Evolutionary conservation across 2,113 vertebrate genomes (phyloP).

Genomic region (Ctenomys sociabilis): DNA sequence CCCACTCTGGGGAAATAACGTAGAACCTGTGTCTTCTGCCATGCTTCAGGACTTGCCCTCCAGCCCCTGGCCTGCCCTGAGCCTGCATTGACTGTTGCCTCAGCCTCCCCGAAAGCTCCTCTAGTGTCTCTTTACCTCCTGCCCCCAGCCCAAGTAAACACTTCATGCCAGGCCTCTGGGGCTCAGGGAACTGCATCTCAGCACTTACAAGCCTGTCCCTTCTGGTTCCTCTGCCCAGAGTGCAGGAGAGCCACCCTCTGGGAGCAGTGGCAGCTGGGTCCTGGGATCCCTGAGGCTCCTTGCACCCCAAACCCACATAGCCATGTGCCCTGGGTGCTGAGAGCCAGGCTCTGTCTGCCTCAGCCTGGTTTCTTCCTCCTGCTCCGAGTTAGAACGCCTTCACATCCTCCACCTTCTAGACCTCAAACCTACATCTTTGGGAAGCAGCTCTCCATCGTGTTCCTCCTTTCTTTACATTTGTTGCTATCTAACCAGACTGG

Average conservation of each 20-base stretch:
- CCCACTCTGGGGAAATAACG: neutral
- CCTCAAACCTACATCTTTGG: neutral
- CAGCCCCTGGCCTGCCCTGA: too few relatives aligned
- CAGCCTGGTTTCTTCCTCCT: neutral
- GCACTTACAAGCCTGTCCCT: neutral
- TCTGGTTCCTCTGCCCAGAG: neutral
- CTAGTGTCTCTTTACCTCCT: neutral
- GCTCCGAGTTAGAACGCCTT: neutral
- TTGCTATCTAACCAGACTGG: conserved; percentile 47
- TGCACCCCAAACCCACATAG: neutral
- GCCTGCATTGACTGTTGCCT: neutral
- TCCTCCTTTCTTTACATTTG: conserved; percentile 52
- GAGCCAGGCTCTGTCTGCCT: neutral
- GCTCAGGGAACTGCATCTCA: neutral
- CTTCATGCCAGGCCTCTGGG: neutral
- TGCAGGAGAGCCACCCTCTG: neutral
- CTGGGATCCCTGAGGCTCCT: neutral
- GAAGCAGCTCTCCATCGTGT: neutral
- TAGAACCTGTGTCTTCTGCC: neutral
- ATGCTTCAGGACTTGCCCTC: neutral
- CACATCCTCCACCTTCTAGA: neutral
- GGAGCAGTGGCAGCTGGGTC: neutral
- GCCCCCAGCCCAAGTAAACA: neutral
- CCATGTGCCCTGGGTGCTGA: neutral
- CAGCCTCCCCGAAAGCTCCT: neutral